A percentile compares a stretch with the other conserved stretches of the same genome.
Conservation (phyloP, 1,140 invertebrate genomes). For the Drosophila yakuba region DNA sequence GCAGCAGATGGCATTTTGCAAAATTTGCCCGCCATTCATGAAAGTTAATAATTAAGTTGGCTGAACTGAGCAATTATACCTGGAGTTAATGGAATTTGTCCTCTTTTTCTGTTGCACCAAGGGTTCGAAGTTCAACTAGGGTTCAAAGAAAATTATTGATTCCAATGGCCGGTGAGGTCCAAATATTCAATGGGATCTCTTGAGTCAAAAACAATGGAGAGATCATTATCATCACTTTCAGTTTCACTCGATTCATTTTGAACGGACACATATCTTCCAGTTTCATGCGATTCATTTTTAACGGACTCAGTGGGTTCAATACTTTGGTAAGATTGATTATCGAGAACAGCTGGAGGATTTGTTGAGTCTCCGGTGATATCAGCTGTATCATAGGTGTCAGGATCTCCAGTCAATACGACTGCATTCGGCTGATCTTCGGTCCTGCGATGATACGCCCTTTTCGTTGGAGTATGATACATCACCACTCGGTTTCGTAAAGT, state of each 20-base stretch:
- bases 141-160: too few relatives aligned
- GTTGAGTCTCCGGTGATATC: too few relatives aligned
- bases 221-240: neutral
- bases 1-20: conserved; percentile 48
- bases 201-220: neutral
- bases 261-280: neutral
- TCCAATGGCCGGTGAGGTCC: neutral
- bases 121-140: too few relatives aligned
- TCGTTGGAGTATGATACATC: neutral
- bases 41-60: conserved; percentile 69
- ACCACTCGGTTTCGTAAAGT: neutral
- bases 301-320: neutral
- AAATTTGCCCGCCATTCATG: conserved; percentile 64
- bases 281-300: neutral
- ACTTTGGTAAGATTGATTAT: too few relatives aligned
- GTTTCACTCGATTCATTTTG: neutral
- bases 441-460: neutral
- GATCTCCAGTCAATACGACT: too few relatives aligned
- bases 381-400: too few relatives aligned
- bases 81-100: neutral
- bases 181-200: neutral
- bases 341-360: too few relatives aligned
- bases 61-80: neutral
- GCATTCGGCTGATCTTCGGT: neutral
- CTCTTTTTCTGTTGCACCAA: neutral